phyloP scores from a whole-genome alignment of 2,113 vertebrate genomes.

The Perccottus glenii region DNA sequence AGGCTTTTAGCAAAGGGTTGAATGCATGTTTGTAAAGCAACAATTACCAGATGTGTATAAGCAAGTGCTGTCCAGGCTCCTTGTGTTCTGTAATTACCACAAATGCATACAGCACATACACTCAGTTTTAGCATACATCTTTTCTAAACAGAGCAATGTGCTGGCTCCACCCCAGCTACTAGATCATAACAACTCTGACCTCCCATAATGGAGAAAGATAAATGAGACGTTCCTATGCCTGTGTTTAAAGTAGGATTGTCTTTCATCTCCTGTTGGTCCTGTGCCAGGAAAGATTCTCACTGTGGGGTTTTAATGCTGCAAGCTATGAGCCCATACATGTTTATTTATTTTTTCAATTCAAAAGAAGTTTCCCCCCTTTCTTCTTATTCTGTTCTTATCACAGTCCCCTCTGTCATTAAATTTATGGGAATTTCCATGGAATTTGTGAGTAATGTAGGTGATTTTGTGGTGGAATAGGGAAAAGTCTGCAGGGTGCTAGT shows the following conservation, averaged over 20 bases:
- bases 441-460: constrained; percentile 34
- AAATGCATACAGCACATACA: constrained; percentile 4
- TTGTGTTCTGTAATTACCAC: constrained; percentile 45
- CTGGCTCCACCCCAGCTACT: constrained; percentile 58
- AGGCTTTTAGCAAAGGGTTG: constrained; percentile 23
- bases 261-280: constrained; percentile 71
- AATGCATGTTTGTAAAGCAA: constrained; percentile 28
- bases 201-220: constrained; percentile 60
- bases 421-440: constrained; percentile 73
- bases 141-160: constrained; percentile 45
- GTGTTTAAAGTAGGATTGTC: constrained; percentile 72
- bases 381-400: constrained; percentile 9
- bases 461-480: constrained; percentile 30
- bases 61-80: constrained; percentile 23
- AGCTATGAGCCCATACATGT: constrained; percentile 75
- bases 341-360: constrained; percentile 80
- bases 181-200: constrained; percentile 61
- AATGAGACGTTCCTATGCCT: constrained; percentile 68
- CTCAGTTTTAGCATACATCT: constrained; percentile 52
- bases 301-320: constrained; percentile 56
- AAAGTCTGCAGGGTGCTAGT: constrained; percentile 20
- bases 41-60: constrained; percentile 46
- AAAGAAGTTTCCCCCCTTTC: constrained; percentile 33
- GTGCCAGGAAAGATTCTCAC: constrained; percentile 67
- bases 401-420: constrained; percentile 55